Evolutionary conservation across 2,888 invertebrate species (phyloP).

Genomic region (Acanthosoma haemorrhoidale): DNA sequence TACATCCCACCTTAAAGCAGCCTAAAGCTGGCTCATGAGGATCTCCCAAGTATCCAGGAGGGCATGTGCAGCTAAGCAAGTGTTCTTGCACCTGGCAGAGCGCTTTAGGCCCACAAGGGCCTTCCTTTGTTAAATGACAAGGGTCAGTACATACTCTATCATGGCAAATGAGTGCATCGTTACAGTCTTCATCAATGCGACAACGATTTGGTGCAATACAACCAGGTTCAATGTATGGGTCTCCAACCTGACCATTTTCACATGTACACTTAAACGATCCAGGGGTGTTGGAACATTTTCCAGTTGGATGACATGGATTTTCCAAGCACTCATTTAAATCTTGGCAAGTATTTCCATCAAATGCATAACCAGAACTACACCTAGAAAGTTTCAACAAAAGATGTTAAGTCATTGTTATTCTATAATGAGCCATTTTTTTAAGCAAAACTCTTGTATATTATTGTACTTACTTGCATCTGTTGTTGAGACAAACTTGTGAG

Average conservation of each 20-base stretch:
- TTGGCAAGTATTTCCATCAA: slow-evolving; percentile 66
- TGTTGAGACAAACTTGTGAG: slow-evolving; percentile 69
- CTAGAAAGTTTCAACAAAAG: slow-evolving; percentile 43
- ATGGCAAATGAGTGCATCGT: slow-evolving; percentile 67
- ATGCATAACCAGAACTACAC: slow-evolving; percentile 70
- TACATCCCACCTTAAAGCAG: slow-evolving; percentile 84
- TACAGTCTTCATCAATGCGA: slow-evolving; percentile 65
- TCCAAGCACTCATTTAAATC: slow-evolving; percentile 80
- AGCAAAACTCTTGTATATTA: background rate
- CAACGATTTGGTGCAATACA: slow-evolving; percentile 75
- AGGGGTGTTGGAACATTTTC: slow-evolving; percentile 69
- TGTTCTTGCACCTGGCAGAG: slow-evolving; percentile 69
- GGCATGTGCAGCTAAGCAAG: slow-evolving; percentile 67
- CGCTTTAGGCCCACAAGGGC: slow-evolving; percentile 69
- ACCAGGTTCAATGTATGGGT: slow-evolving; percentile 64
- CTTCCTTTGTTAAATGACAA: slow-evolving; percentile 55
- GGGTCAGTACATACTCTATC: slow-evolving; percentile 75
- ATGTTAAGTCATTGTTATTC: background rate
- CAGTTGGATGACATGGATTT: slow-evolving; percentile 71
- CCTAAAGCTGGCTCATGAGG: slow-evolving; percentile 69
- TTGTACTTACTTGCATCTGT: slow-evolving; percentile 56
- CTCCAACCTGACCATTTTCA: slow-evolving; percentile 71
- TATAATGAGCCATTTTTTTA: background rate
- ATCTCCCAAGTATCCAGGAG: slow-evolving; percentile 76
- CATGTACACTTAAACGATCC: slow-evolving; percentile 79